Base-by-base conservation (phyloP, 2,888 invertebrate species). In the Deilephila elpenor region DNA sequence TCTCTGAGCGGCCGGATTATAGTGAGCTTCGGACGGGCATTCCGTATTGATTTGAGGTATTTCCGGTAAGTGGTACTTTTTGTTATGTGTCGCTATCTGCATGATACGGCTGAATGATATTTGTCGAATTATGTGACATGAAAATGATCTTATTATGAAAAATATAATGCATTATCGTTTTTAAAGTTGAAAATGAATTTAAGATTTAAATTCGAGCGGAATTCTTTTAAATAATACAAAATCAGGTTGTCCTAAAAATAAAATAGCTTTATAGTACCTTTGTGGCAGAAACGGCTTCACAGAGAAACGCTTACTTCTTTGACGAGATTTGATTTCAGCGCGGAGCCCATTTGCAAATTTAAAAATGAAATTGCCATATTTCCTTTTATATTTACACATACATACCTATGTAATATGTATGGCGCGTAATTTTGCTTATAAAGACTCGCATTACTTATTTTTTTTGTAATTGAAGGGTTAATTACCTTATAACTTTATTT, bases 11-110 rank as follows among this genome's bases (percentile, higher is more conserved):
- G n/a, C n/a, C n/a, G n/a, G n/a, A n/a, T n/a, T n/a, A n/a, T n/a
- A 92, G 91, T 84, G 82, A 83, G 82, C 82, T 82, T 81, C 83
- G 80, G 81, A 80, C 83, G 82, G 80, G 80, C 78, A 81, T 81
- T 78, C 82, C 75, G 82, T 89, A 91, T 91, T 89, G 89, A 91
- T 92, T 91, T 87, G 84, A 84, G 84, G 84, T 91, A 91, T 90
- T 90, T 86, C 74, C 74, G 82, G 79, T 74, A 73, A 76, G 72
- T 73, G 70, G 73, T 79, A 76, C 76, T 77, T 78, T 80, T 73
- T 67, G 76, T 73, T 74, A 73, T 75, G 72, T 75, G 75, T 71
- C 25, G 7, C 64, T 37, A 72, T 59, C 71, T 60, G 67, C 60
- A 73, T 73, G 74, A 60, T 29, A 17, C 29, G 75, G 76, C 76